These are phyloP conservation scores for Gobio gobio DNA, from an alignment of 2,113 vertebrate genomes.

Conservation along the genomic window DNA sequence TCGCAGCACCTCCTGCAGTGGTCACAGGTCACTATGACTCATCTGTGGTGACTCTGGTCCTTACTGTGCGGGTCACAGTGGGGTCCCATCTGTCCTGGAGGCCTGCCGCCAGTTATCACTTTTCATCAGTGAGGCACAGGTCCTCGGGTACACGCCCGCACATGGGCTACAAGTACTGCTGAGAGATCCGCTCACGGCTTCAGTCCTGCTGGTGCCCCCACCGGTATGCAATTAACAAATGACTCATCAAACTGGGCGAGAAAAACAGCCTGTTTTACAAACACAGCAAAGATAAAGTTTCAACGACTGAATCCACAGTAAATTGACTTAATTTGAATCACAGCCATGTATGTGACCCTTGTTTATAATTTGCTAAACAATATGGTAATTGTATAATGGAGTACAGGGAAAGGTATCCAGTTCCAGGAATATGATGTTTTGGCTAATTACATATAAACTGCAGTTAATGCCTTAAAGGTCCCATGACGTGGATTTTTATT, in stretches of 20 bases:
- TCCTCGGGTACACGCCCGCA: constrained; percentile 15
- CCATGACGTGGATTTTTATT: too few species aligned
- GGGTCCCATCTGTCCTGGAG: constrained; percentile 24
- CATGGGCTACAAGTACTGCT: constrained; percentile 7
- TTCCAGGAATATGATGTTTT: background rate
- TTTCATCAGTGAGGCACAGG: constrained; percentile 47
- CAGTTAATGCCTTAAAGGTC: background rate
- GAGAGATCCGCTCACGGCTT: constrained; percentile 15
- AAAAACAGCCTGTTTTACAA: constrained; percentile 36
- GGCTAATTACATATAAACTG: background rate
- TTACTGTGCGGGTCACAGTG: constrained; percentile 26
- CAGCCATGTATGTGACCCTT: constrained; percentile 7
- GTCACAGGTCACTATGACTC: constrained; percentile 52
- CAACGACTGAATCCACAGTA: background rate
- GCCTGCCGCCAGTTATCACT: constrained; percentile 47
- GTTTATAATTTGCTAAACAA: constrained; percentile 1
- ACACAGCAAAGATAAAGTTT: background rate
- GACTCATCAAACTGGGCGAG: constrained; percentile 49
- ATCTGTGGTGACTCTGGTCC: constrained; percentile 27
- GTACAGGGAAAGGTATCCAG: background rate
- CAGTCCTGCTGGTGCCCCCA: constrained; percentile 33
- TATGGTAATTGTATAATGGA: constrained; percentile 16
- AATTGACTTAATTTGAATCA: constrained; percentile 36
- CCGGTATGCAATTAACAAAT: constrained; percentile 50
- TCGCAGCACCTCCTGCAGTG: constrained; percentile 20